These are phyloP conservation scores for Nemapogon koenigi DNA, from an alignment of 2,888 invertebrate genomes.

Conservation along the genomic window DNA sequence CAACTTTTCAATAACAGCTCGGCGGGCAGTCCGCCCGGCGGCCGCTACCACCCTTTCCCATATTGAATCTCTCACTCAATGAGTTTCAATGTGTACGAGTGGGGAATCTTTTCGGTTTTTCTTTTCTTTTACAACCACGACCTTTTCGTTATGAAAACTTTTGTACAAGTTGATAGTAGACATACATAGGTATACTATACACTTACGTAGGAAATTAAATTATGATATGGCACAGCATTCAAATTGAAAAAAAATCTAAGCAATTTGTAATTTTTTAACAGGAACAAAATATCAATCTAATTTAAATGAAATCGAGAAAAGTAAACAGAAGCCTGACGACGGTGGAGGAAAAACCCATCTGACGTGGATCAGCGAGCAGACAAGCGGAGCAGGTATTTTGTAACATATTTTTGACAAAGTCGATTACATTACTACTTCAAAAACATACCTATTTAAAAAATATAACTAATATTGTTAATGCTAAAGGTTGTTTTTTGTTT, in stretches of 20 bases:
- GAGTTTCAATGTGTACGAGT: slow-evolving; percentile 23
- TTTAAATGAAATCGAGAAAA: slow-evolving; percentile 81
- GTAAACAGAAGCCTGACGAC: slow-evolving; percentile 76
- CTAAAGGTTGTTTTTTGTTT: too few relatives aligned
- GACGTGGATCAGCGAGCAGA: slow-evolving; percentile 60
- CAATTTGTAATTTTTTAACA: slow-evolving; percentile 34
- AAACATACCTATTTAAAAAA: too few relatives aligned
- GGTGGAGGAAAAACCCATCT: slow-evolving; percentile 59
- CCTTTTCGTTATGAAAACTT: slow-evolving; percentile 9
- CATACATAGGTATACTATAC: slow-evolving; percentile 1
- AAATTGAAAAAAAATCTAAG: neutral
- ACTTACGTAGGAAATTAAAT: neutral
- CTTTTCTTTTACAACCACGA: slow-evolving; percentile 7
- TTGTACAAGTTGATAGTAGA: slow-evolving; percentile 3
- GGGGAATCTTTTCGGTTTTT: slow-evolving; percentile 9
- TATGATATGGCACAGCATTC: neutral
- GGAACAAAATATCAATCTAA: slow-evolving; percentile 79
- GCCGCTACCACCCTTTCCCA: slow-evolving; percentile 30
- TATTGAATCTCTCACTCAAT: slow-evolving; percentile 54
- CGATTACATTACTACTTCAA: too few relatives aligned
- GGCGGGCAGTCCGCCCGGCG: slow-evolving; percentile 25
- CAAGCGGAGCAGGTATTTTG: slow-evolving; percentile 30
- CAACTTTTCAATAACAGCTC: slow-evolving; percentile 63
- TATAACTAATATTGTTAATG: too few relatives aligned
- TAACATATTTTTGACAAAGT: too few relatives aligned